These are phyloP conservation scores for Lasioglossum leucozonium DNA, from an alignment of 2,888 invertebrate genomes.

Conservation along the genomic window DNA sequence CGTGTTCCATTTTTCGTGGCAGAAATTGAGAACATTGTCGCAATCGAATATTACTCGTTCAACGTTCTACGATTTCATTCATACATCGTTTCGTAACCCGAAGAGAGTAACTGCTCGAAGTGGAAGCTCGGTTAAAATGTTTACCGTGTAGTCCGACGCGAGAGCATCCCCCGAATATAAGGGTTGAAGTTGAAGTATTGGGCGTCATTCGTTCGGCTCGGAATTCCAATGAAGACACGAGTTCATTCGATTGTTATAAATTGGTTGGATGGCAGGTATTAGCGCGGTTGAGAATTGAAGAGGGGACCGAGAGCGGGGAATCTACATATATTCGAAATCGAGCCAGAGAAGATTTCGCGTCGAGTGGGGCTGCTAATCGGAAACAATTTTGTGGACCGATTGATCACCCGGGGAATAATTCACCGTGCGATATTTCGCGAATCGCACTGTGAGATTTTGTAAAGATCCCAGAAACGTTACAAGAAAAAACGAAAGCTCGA, in stretches of 20 bases:
- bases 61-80: too few species aligned
- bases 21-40: too few species aligned
- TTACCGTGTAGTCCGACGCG: not conserved
- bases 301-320: not conserved
- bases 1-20: not conserved
- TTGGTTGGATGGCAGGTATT: not conserved
- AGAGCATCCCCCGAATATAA: slow-evolving; percentile 1
- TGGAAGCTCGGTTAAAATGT: not conserved
- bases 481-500: not conserved
- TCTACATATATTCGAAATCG: not conserved
- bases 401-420: not conserved
- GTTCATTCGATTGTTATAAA: slow-evolving; percentile 1
- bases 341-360: not conserved
- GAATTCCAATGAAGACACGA: not conserved
- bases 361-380: not conserved
- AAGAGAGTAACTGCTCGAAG: not conserved
- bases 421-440: not conserved
- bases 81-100: too few species aligned
- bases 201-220: not conserved
- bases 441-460: not conserved
- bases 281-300: slow-evolving; percentile 7
- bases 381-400: not conserved
- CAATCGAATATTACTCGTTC: too few species aligned
- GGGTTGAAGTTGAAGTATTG: slow-evolving; percentile 27
- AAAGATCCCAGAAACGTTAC: not conserved